Conservation (phyloP, 2,797 vertebrate species). For the Myripristis jacobus region DNA sequence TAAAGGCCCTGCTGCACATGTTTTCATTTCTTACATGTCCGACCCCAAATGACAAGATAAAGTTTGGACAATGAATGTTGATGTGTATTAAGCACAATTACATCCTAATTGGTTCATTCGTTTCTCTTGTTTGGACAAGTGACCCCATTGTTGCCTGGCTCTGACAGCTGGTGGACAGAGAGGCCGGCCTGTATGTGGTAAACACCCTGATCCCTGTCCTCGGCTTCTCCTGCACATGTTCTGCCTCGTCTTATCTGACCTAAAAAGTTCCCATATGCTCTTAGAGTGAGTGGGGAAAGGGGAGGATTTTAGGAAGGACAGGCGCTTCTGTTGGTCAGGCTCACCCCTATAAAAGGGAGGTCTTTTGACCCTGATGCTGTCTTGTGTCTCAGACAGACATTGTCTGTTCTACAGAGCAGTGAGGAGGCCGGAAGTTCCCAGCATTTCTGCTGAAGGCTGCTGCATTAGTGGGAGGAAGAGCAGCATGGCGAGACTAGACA, state of each 20-base stretch:
- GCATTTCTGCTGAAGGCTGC: constrained; percentile 55
- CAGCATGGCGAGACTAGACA: constrained; percentile 63
- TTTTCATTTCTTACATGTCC: constrained; percentile 14
- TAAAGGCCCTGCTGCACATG: background rate
- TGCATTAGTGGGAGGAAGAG: constrained; percentile 48
- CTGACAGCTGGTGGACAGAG: constrained; percentile 77
- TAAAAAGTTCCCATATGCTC: constrained; percentile 59
- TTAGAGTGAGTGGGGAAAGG: constrained; percentile 35
- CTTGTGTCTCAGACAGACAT: constrained; percentile 57
- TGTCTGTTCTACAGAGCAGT: constrained; percentile 58
- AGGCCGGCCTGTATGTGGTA: constrained; percentile 57
- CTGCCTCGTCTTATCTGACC: constrained; percentile 64
- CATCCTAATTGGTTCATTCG: constrained; percentile 42
- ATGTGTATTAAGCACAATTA: constrained; percentile 53
- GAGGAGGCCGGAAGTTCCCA: constrained; percentile 59
- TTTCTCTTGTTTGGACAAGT: constrained; percentile 70
- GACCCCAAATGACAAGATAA: constrained; percentile 19
- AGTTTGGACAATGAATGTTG: constrained; percentile 32
- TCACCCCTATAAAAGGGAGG: constrained; percentile 55
- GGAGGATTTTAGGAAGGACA: constrained; percentile 50
- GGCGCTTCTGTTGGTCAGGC: constrained; percentile 62
- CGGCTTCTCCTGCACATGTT: constrained; percentile 74
- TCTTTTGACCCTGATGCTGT: constrained; percentile 64
- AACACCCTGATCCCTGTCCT: constrained; percentile 65
- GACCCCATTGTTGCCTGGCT: constrained; percentile 65